Conservation (phyloP, 2,113 vertebrate genomes). For the Trichomycterus rosablanca region DNA sequence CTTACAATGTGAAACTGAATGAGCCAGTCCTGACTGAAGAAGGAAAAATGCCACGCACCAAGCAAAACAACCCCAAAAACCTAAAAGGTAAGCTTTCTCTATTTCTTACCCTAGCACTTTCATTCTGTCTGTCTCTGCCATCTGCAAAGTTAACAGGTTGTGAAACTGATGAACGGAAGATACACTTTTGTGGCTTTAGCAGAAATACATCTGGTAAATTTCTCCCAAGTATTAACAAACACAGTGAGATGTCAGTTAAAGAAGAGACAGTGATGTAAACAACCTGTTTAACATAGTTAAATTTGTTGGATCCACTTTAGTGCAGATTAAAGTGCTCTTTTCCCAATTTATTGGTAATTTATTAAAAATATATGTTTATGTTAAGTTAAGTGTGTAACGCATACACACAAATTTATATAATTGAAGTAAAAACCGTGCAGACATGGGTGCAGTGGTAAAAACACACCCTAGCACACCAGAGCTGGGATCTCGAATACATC, state of each 20-base stretch:
- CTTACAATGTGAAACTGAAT: slow-evolving; percentile 61
- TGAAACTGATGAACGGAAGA: too few relatives aligned
- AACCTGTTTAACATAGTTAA: too few relatives aligned
- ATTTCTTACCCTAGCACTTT: background rate
- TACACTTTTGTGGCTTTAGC: background rate
- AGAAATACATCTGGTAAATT: background rate
- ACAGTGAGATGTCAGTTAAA: background rate
- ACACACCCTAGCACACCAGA: too few relatives aligned
- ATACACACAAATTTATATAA: too few relatives aligned
- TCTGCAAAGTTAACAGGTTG: background rate
- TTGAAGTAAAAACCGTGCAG: too few relatives aligned
- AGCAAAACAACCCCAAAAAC: slow-evolving; percentile 97
- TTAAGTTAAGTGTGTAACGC: too few relatives aligned
- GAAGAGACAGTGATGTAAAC: background rate
- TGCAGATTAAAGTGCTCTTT: too few relatives aligned
- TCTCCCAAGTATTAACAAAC: background rate
- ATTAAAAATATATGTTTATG: too few relatives aligned
- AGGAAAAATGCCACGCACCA: slow-evolving; percentile 92
- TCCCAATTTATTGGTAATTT: too few relatives aligned
- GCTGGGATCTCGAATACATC: too few relatives aligned
- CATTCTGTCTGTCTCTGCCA: background rate
- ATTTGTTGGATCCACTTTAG: too few relatives aligned
- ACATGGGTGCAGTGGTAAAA: too few relatives aligned
- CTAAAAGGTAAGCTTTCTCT: slow-evolving; percentile 80
- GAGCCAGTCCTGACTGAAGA: slow-evolving; percentile 6